phyloP scores from a whole-genome alignment of 2,113 vertebrate genomes.

The Rhinichthys klamathensis region DNA sequence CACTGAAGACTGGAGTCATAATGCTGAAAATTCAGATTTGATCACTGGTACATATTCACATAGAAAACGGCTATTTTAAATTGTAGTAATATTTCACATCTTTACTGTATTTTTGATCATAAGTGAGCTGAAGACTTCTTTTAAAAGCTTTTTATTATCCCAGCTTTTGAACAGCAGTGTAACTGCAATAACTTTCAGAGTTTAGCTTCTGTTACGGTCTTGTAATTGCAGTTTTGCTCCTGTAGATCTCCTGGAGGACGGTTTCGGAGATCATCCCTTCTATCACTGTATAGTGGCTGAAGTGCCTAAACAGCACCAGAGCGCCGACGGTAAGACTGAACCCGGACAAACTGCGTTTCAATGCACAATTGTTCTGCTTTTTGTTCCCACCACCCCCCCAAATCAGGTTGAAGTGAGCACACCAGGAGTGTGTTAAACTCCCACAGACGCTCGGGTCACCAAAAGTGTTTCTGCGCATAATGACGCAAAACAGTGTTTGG shows the following conservation, averaged over 20 bases:
- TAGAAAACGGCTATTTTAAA: too few relatives aligned
- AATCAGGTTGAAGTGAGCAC: background rate
- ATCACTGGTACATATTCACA: too few relatives aligned
- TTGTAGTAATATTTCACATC: too few relatives aligned
- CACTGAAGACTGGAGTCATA: too few relatives aligned
- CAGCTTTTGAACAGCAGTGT: too few relatives aligned
- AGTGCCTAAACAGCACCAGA: constrained; percentile 61
- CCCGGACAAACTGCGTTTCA: background rate
- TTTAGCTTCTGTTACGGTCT: background rate
- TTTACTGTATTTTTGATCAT: too few relatives aligned
- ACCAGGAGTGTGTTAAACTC: background rate
- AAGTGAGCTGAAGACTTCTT: too few relatives aligned
- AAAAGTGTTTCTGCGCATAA: background rate
- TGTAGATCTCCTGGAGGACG: constrained; percentile 76
- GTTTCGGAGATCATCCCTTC: constrained; percentile 79
- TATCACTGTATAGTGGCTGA: constrained; percentile 79
- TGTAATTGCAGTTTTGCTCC: background rate
- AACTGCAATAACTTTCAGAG: background rate
- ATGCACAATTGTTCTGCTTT: constrained; percentile 72
- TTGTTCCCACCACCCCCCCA: background rate
- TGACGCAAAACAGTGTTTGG: background rate
- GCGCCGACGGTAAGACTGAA: constrained; percentile 63
- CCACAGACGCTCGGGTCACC: background rate
- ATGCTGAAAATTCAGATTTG: too few relatives aligned
- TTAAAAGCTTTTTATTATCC: too few relatives aligned